Evolutionary conservation across 2,888 invertebrate genomes (phyloP).

Genomic region (Cremastinae sp.): DNA sequence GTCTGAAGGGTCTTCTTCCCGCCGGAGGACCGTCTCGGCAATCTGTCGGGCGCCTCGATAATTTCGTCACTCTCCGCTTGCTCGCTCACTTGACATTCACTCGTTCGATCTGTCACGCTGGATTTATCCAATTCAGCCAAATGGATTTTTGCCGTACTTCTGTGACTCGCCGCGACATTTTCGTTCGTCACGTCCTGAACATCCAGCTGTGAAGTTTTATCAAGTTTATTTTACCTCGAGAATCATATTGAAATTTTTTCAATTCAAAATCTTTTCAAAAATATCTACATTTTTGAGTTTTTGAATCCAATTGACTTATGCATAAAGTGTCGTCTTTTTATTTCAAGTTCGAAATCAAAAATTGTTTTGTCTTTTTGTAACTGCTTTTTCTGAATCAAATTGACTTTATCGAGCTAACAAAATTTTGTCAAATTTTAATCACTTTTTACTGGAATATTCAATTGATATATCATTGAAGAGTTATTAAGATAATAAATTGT

Average conservation of each 20-base stretch:
- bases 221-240: too few species aligned
- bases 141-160: conserved; percentile 71
- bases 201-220: conserved; percentile 62
- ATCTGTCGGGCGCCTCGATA: conserved; percentile 76
- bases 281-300: neutral
- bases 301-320: too few species aligned
- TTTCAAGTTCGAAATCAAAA: too few species aligned
- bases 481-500: too few species aligned
- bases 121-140: conserved; percentile 76
- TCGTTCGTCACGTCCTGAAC: conserved; percentile 67
- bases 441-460: too few species aligned
- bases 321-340: too few species aligned
- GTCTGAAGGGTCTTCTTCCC: conserved; percentile 79
- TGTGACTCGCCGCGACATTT: conserved; percentile 69
- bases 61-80: conserved; percentile 77
- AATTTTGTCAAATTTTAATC: too few species aligned
- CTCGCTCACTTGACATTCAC: conserved; percentile 80
- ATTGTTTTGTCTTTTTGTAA: too few species aligned
- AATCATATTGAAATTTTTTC: neutral
- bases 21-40: conserved; percentile 69
- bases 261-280: too few species aligned
- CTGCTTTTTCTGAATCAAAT: too few species aligned
- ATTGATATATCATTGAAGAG: too few species aligned
- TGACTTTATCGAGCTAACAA: too few species aligned
- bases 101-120: conserved; percentile 79